phyloP scores from a whole-genome alignment of 2,797 vertebrate species.

The Denticeps clupeoides region DNA sequence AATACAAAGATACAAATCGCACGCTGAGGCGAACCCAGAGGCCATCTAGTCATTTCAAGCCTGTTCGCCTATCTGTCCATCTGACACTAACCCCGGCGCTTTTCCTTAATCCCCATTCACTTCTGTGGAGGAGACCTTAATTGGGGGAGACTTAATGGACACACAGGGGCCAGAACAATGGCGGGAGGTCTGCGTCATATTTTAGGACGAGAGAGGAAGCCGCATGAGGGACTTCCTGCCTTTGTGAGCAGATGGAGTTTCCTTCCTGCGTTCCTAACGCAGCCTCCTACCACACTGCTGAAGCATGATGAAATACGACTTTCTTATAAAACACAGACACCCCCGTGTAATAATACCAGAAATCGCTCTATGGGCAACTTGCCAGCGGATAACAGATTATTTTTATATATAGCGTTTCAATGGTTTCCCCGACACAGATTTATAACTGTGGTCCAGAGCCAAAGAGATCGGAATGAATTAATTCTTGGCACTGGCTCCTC shows the following conservation, averaged over 20 bases:
- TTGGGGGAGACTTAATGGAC: background rate
- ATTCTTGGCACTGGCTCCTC: conserved; percentile 4
- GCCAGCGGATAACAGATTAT: too few species aligned
- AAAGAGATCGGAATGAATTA: background rate
- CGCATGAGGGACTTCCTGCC: conserved; percentile 27
- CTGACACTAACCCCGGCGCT: background rate
- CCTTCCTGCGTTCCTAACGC: conserved; percentile 24
- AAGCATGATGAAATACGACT: too few species aligned
- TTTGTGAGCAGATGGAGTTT: conserved; percentile 32
- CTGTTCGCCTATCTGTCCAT: background rate
- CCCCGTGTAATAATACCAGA: too few species aligned
- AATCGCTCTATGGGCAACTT: too few species aligned
- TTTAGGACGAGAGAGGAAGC: conserved; percentile 17
- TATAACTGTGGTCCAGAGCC: background rate
- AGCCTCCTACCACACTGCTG: background rate
- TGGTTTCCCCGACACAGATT: conserved; percentile 6
- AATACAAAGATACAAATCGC: too few species aligned
- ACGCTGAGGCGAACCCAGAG: too few species aligned
- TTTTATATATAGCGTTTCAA: conserved; percentile 2
- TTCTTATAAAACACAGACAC: background rate
- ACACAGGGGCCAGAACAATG: conserved; percentile 8
- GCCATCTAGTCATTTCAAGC: conserved; percentile 4
- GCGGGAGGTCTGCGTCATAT: conserved; percentile 11
- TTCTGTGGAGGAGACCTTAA: conserved; percentile 9
- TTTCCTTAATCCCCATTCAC: conserved; percentile 3